A percentile compares a stretch with the other conserved stretches of the same genome.
phyloP scores from a whole-genome alignment of 2,888 invertebrate genomes.

The Lasioglossum oenotherae region DNA sequence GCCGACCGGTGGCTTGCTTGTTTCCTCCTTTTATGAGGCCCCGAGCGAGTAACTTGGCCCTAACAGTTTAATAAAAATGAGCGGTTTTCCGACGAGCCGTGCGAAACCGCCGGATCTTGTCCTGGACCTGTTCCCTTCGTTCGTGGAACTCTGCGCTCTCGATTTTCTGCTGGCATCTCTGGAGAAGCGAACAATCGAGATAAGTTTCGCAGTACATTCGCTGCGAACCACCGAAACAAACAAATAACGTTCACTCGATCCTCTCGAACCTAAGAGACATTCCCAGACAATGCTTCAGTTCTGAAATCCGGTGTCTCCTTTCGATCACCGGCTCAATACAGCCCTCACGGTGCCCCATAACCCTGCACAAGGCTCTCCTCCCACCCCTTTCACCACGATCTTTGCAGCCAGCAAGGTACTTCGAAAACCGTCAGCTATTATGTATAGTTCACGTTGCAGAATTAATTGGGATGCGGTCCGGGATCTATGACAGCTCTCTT shows the following conservation, averaged over 20 bases:
- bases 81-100: not conserved
- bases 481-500: conserved; percentile 31
- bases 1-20: conserved; percentile 37
- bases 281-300: not conserved
- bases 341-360: not conserved
- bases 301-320: not conserved
- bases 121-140: not conserved
- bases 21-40: conserved; percentile 21
- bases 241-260: not conserved
- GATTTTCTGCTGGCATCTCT: not conserved
- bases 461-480: conserved; percentile 35
- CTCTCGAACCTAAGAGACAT: not conserved
- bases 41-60: conserved; percentile 31
- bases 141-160: not conserved
- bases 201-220: not conserved
- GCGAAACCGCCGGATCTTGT: no score
- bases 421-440: conserved; percentile 15
- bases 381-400: not conserved
- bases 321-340: not conserved
- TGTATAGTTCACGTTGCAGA: conserved; percentile 20
- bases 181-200: not conserved
- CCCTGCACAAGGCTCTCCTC: not conserved
- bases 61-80: conserved; percentile 54
- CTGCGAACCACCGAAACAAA: not conserved
- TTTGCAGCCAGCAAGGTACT: not conserved